phyloP scores from a whole-genome alignment of 2,888 invertebrate genomes.

The Glyphotaelius pellucidus region DNA sequence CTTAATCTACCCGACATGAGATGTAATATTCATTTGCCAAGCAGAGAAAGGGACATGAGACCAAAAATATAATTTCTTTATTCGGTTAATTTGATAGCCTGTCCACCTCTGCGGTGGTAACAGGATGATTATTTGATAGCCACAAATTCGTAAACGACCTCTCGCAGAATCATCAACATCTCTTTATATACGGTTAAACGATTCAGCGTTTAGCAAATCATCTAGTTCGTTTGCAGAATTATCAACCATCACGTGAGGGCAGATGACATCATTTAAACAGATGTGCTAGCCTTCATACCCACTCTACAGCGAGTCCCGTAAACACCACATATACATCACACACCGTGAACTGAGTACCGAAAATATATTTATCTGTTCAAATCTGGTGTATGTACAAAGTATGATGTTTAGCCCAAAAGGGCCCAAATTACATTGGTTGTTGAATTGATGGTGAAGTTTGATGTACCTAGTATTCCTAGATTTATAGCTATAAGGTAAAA shows the following conservation, averaged over 20 bases:
- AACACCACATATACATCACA: background rate
- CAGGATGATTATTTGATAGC: background rate
- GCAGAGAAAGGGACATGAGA: background rate
- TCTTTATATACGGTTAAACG: background rate
- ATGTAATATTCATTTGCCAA: too few species aligned
- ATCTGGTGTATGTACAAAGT: too few species aligned
- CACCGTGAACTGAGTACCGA: background rate
- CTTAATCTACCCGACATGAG: too few species aligned
- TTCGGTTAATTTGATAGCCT: background rate
- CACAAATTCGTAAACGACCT: background rate
- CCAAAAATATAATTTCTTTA: background rate
- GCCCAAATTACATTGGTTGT: too few species aligned
- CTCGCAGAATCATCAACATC: background rate
- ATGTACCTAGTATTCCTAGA: too few species aligned
- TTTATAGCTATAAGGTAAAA: too few species aligned
- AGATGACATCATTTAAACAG: constrained; percentile 2
- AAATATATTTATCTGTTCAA: background rate
- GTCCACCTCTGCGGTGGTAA: background rate
- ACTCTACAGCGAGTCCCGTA: background rate
- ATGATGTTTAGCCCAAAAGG: too few species aligned
- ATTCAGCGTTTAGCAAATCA: background rate
- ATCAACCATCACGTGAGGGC: background rate
- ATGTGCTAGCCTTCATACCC: background rate
- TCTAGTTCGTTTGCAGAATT: background rate
- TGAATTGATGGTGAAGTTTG: too few species aligned